Evolutionary conservation across 1,140 invertebrate genomes (phyloP).

Genomic region (Papilio xuthus): DNA sequence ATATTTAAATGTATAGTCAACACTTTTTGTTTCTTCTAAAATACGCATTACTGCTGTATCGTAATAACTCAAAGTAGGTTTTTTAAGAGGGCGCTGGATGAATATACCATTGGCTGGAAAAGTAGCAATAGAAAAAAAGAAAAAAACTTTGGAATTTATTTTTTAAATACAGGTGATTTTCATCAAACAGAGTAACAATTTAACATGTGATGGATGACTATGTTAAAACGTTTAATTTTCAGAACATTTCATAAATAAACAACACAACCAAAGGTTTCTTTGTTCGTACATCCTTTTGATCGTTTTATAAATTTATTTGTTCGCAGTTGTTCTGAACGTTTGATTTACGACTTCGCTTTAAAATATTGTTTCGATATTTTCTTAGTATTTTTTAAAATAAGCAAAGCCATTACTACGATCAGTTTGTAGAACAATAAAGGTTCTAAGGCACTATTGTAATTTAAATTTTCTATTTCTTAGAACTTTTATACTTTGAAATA

Average conservation of each 20-base stretch:
- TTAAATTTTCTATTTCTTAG: not conserved
- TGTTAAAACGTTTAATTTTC: not conserved
- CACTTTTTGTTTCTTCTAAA: too few relatives aligned
- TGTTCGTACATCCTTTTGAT: slow-evolving; percentile 11
- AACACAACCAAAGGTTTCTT: not conserved
- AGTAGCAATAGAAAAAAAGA: not conserved
- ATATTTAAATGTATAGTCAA: too few relatives aligned
- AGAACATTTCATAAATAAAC: not conserved
- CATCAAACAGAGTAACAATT: not conserved
- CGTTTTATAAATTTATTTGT: slow-evolving; percentile 18
- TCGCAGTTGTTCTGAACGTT: not conserved
- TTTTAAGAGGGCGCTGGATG: too few relatives aligned
- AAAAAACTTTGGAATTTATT: not conserved
- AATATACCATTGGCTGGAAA: too few relatives aligned
- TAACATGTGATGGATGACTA: not conserved
- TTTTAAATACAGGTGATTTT: not conserved
- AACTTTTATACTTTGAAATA: not conserved
- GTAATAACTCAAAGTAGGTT: too few relatives aligned
- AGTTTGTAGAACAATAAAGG: not conserved
- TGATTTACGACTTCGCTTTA: slow-evolving; percentile 19
- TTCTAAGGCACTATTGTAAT: not conserved
- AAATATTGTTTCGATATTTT: slow-evolving; percentile 24
- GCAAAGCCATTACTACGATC: not conserved
- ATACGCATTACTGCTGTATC: too few relatives aligned
- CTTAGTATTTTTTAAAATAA: slow-evolving; percentile 14